Conservation (phyloP, 2,797 vertebrate species). For the Lagorchestes hirsutus region DNA sequence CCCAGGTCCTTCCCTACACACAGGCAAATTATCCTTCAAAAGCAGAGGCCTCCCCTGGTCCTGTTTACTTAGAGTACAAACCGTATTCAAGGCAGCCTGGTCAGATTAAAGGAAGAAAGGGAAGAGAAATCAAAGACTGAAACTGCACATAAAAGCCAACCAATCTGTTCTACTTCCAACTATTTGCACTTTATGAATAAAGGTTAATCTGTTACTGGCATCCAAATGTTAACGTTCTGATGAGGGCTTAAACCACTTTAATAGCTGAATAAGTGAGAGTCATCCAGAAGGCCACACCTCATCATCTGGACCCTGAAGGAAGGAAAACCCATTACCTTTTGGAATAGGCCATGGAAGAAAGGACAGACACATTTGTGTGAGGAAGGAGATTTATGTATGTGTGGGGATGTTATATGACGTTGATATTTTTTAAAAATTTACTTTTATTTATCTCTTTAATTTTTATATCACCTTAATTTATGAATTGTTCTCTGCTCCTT, state of each 20-base stretch:
- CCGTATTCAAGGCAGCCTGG: constrained; percentile 89
- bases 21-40: constrained; percentile 85
- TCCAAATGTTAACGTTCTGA: constrained; percentile 91
- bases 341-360: constrained; percentile 31
- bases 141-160: constrained; percentile 90
- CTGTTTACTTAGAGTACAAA: constrained; percentile 92
- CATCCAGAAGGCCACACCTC: constrained; percentile 85
- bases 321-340: background rate
- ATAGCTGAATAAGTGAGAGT: constrained; percentile 90
- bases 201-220: constrained; percentile 90
- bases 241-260: constrained; percentile 90
- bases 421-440: background rate
- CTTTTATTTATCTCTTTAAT: background rate
- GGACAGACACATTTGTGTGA: background rate
- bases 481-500: background rate
- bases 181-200: constrained; percentile 90
- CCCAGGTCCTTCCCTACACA: constrained; percentile 56
- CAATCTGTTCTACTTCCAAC: constrained; percentile 90
- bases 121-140: constrained; percentile 90
- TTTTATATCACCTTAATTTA: background rate
- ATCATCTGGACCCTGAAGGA: constrained; percentile 76
- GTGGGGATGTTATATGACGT: background rate
- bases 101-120: constrained; percentile 92
- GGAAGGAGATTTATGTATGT: background rate
- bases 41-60: constrained; percentile 83